These are phyloP conservation scores for Sciaenops ocellatus DNA, from an alignment of 2,797 vertebrate genomes.

Conservation along the genomic window DNA sequence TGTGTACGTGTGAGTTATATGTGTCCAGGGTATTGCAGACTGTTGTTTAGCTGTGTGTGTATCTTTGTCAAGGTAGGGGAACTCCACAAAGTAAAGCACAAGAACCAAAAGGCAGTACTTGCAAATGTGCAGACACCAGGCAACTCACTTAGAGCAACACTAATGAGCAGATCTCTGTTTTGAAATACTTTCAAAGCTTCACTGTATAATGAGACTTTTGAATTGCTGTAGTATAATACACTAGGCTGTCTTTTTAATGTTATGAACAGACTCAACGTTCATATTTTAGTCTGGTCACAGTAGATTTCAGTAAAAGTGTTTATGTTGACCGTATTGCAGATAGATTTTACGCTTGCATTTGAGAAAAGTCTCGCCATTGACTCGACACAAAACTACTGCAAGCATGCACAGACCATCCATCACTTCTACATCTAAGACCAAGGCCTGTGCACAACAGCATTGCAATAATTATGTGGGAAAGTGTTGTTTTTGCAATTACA, in stretches of 20 bases:
- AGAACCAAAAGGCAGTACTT: slow-evolving; percentile 12
- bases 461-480: slow-evolving; percentile 3
- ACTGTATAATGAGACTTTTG: slow-evolving; percentile 15
- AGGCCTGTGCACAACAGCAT: slow-evolving; percentile 6
- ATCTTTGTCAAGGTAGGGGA: slow-evolving; percentile 26
- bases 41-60: slow-evolving; percentile 32
- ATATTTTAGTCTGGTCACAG: slow-evolving; percentile 1
- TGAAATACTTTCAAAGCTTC: slow-evolving; percentile 26
- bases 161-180: slow-evolving; percentile 45
- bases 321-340: not conserved
- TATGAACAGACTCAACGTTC: slow-evolving; percentile 7
- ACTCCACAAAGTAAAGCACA: slow-evolving; percentile 29
- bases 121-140: not conserved
- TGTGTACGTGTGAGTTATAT: not conserved
- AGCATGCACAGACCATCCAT: not conserved
- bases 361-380: not conserved
- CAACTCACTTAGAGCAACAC: not conserved
- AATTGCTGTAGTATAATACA: slow-evolving; percentile 15
- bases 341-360: not conserved
- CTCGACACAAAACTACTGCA: not conserved
- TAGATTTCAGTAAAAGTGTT: not conserved
- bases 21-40: not conserved
- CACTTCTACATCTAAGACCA: not conserved
- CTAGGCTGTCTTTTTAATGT: slow-evolving; percentile 19
- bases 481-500: not conserved